Base-by-base conservation (phyloP, 2,888 invertebrate species). In the Psylliodes chrysocephalus region DNA sequence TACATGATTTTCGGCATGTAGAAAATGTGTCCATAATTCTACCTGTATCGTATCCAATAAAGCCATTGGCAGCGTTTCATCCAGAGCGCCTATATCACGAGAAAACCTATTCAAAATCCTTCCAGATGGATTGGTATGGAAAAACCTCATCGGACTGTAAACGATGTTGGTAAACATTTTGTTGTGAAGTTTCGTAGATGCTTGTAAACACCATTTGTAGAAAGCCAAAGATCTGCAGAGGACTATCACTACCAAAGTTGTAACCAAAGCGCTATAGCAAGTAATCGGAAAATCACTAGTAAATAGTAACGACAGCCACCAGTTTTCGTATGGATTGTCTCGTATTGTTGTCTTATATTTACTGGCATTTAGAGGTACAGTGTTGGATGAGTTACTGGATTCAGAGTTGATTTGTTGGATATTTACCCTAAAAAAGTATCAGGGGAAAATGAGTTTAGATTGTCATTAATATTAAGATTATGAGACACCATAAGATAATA, bases 71-170 rank as follows among this genome's bases (percentile, higher is more conserved):
- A 87, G 72, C 3, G 83, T 63, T 73, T 87, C 87, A 73, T 87
- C 87, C 18, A 87, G 83, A 0, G 85, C 80, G 0, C 86, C 90
- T 78, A 90, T 86, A 77, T 91, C 91, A 77, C 90, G 91, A 1
- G 91, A 88, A 78, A 91, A 91, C 52, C 91, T 82, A 79, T 91
- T 91, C 40, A 91, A 81, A 66, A 91, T 87, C 38, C 86, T 82
- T 1, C 87, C 87, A 1, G 86, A 85, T 1, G 90, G 87, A 77
- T 91, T 91, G 0, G 83, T 85, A 73, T 90, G 90, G 79, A 91
- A 92, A 78, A 92, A 92, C 59, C 83, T 80, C 83, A 91, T 88
- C 0, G 88, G 87, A 0, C 89, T 86, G 33, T 86, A 81, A 8
- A 90, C 86, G 5, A 92, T 84, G 62, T 86, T 84, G n/a, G 71